Conservation (phyloP, 2,797 vertebrate genomes). For the Lerista edwardsae region DNA sequence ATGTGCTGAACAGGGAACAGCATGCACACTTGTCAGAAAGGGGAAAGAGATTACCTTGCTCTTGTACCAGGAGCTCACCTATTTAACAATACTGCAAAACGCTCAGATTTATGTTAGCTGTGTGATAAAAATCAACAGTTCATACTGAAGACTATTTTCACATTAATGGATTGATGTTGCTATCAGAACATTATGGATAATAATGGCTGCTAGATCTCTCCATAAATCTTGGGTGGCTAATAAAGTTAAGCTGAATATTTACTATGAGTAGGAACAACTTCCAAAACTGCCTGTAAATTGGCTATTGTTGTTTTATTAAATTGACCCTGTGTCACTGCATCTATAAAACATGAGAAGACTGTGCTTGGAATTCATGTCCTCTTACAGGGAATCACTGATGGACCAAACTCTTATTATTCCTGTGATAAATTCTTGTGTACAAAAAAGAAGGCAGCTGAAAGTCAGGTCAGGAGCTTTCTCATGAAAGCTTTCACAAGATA, state of each 20-base stretch:
- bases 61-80: slow-evolving; percentile 20
- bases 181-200: slow-evolving; percentile 10
- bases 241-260: slow-evolving; percentile 45
- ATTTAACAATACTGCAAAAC: slow-evolving; percentile 10
- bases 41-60: slow-evolving; percentile 34
- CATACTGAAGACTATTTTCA: background rate
- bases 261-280: background rate
- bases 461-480: background rate
- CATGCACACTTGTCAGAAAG: slow-evolving; percentile 17
- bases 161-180: slow-evolving; percentile 23
- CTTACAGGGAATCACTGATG: rapidly evolving
- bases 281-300: background rate
- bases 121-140: slow-evolving; percentile 30
- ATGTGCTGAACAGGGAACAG: slow-evolving; percentile 49
- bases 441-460: background rate
- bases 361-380: background rate
- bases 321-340: background rate
- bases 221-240: slow-evolving; percentile 38
- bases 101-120: slow-evolving; percentile 45
- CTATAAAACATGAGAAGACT: background rate
- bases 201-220: slow-evolving; percentile 3
- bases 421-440: background rate
- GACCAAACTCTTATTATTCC: background rate
- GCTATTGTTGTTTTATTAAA: background rate
- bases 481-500: no score